These are phyloP conservation scores for Trachelipus rathkii DNA, from an alignment of 1,140 invertebrate genomes.

Conservation along the genomic window DNA sequence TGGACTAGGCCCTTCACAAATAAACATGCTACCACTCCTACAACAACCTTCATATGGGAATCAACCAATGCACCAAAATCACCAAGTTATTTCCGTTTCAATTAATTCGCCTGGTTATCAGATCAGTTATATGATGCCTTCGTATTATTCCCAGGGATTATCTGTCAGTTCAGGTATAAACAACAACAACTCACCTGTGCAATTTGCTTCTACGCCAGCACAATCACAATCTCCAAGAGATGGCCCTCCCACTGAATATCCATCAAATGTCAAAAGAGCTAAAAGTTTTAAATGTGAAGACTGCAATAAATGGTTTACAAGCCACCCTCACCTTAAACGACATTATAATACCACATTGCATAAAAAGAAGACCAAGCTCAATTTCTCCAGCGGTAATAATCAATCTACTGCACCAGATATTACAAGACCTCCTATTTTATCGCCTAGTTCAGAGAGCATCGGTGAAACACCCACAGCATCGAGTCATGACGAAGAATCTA, in stretches of 20 bases:
- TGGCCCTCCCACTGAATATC: constrained; percentile 38
- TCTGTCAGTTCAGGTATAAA: constrained; percentile 28
- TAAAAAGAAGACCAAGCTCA: constrained; percentile 47
- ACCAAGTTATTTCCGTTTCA: constrained; percentile 29
- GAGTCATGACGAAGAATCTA: constrained; percentile 43
- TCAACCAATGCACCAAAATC: constrained; percentile 46
- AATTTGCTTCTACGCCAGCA: constrained; percentile 36
- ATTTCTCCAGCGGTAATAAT: constrained; percentile 31
- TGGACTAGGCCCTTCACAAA: background rate
- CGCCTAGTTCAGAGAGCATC: constrained; percentile 39
- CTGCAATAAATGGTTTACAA: constrained; percentile 92
- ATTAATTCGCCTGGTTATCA: constrained; percentile 44
- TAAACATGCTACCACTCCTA: constrained; percentile 24
- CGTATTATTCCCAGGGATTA: constrained; percentile 40
- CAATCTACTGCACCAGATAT: constrained; percentile 34
- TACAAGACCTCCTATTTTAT: constrained; percentile 42
- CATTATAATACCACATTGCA: constrained; percentile 87
- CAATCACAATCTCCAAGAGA: constrained; percentile 32
- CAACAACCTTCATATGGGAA: constrained; percentile 22
- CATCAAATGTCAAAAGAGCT: constrained; percentile 66
- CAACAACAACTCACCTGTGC: constrained; percentile 34
- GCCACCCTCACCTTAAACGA: constrained; percentile 82
- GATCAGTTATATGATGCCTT: constrained; percentile 45
- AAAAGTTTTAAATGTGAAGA: constrained; percentile 88
- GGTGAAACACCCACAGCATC: constrained; percentile 42